Evolutionary conservation across 1,140 invertebrate genomes (phyloP), one percentile per base, ranked within the genome.

Genomic region (Drosophila azteca): DNA sequence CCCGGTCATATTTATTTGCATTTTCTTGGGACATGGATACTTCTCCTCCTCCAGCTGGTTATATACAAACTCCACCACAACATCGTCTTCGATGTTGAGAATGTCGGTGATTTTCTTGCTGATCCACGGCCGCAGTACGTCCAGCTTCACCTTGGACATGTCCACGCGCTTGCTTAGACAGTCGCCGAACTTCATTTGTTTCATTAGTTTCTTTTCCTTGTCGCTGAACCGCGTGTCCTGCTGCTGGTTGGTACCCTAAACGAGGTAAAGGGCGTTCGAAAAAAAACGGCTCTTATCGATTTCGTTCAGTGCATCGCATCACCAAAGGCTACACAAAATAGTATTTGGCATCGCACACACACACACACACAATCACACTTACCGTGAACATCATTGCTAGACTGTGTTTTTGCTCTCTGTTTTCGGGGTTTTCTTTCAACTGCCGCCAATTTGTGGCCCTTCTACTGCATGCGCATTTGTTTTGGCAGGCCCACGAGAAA

Each of bases 1-100:
- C 9, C 99, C 99, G 41, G 99, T 99, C 87, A 99, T 93, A 93
- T 99, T 99, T 83, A 99, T 99, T 94, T 99, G 99, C 96, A 99
- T 99, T 92, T 98, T 97, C 92, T 98, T 98, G 43, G 98, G 98
- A 94, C 99, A 98, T 20, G 98, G 97, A 93, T 95, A 96, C 94
- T 97, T 97, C 91, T 97, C 96, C 62, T 92, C 91, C 93, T 99
- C 98, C 24, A 99, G 94, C 93, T 99, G 98, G 93, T 99, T 99
- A 93, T 99, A 98, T 66, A 99, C 97, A 95, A 99, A 99, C 93
- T 99, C 98, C 66, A 99, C 96, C 49, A 99, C 95, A 13, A 99
- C 98, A 92, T 99, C 98, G 93, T 99, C 99, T 93, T 99, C 99
- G 92, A 99, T 98, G 79, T 95, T 97, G 26, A 99, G 93, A 43